Evolutionary conservation across 2,113 vertebrate genomes (phyloP).

Genomic region (Dromaius novaehollandiae): DNA sequence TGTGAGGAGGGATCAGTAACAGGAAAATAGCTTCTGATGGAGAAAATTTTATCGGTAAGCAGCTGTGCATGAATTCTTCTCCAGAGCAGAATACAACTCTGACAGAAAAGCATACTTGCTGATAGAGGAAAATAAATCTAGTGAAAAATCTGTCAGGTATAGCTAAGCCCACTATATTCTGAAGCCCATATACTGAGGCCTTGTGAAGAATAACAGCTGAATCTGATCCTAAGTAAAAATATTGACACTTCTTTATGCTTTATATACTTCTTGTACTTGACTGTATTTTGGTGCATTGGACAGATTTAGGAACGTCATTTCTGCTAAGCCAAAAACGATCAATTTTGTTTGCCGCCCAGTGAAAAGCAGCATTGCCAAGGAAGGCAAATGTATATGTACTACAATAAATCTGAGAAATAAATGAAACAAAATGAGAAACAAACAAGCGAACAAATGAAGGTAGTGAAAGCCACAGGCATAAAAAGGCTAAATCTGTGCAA

Average conservation of each 20-base stretch:
- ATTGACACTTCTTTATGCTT: neutral
- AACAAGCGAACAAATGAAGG: neutral
- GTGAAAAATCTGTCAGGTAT: neutral
- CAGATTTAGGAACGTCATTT: neutral
- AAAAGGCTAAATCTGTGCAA: neutral
- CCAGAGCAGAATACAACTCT: neutral
- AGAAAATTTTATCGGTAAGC: neutral
- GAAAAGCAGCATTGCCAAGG: neutral
- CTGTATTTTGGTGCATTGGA: neutral
- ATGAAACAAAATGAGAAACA: neutral
- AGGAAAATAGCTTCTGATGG: neutral
- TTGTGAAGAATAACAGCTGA: neutral
- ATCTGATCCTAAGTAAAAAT: neutral
- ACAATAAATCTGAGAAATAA: neutral
- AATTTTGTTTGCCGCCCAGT: neutral
- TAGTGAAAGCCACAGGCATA: neutral
- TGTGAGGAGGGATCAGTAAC: neutral
- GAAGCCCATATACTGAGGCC: neutral
- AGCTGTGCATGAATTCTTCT: neutral
- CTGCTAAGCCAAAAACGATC: neutral
- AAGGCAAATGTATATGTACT: neutral
- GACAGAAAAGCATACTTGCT: neutral
- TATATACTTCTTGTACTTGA: neutral
- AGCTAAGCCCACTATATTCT: neutral
- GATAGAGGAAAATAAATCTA: neutral